Conservation (phyloP, 2,113 vertebrate species). For the Sporophila hypoxantha region DNA sequence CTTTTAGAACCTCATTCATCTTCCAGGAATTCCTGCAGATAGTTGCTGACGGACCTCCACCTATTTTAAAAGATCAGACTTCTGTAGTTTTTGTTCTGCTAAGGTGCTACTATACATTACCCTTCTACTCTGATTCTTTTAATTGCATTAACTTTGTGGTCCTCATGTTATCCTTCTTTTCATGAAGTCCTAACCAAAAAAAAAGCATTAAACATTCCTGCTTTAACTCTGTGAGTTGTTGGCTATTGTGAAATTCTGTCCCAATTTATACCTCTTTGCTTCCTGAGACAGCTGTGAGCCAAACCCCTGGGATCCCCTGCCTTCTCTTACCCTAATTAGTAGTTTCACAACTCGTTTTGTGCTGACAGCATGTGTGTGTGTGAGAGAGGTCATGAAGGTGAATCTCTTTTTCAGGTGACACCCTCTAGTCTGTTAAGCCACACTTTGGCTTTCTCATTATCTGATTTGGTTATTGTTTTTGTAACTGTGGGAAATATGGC, state of each 20-base stretch:
- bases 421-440: conserved; percentile 13
- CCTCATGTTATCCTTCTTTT: not conserved
- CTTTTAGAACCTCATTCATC: not conserved
- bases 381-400: conserved; percentile 55
- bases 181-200: not conserved
- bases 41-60: not conserved
- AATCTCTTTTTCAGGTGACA: conserved; percentile 62
- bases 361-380: not conserved
- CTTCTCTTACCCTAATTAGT: conserved; percentile 56
- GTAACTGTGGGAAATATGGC: not conserved
- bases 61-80: not conserved
- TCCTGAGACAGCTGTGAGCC: conserved; percentile 50
- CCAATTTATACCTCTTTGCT: conserved; percentile 34
- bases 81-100: not conserved
- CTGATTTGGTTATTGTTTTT: conserved; percentile 23
- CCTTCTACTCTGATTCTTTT: not conserved
- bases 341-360: conserved; percentile 43
- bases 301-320: conserved; percentile 33
- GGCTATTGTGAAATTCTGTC: conserved; percentile 19
- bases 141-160: not conserved
- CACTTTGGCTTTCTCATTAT: conserved; percentile 51
- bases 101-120: not conserved
- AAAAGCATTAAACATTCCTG: not conserved
- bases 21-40: not conserved
- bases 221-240: not conserved